Evolutionary conservation across 2,888 invertebrate species (phyloP).

Genomic region (Lamellibrachia columna): DNA sequence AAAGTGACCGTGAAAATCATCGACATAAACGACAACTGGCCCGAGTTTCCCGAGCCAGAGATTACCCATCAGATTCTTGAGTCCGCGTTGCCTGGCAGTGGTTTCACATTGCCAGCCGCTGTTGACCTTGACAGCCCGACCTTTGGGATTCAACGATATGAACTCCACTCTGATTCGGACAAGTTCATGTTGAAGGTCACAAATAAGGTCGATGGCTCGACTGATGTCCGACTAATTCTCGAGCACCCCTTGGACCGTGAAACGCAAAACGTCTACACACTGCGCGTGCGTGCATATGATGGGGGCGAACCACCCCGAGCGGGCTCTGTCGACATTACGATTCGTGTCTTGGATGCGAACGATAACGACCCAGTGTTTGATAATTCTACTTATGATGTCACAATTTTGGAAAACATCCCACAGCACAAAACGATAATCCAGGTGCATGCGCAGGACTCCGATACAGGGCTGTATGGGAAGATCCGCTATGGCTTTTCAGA

Average conservation of each 20-base stretch:
- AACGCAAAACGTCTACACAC: slow-evolving; percentile 32
- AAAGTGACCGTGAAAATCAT: slow-evolving; percentile 39
- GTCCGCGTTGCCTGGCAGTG: slow-evolving; percentile 35
- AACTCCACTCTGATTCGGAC: slow-evolving; percentile 32
- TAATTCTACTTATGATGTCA: slow-evolving; percentile 38
- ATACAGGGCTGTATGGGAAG: slow-evolving; percentile 41
- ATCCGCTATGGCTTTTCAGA: slow-evolving; percentile 41
- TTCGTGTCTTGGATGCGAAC: slow-evolving; percentile 41
- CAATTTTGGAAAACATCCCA: slow-evolving; percentile 37
- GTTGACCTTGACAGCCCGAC: slow-evolving; percentile 39
- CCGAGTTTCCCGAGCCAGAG: slow-evolving; percentile 35
- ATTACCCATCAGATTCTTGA: slow-evolving; percentile 38
- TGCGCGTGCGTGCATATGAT: slow-evolving; percentile 39
- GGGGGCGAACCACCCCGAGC: slow-evolving; percentile 36
- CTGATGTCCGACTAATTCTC: slow-evolving; percentile 40
- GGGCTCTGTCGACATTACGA: slow-evolving; percentile 37
- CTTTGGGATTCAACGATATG: slow-evolving; percentile 37
- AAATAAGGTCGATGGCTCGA: slow-evolving; percentile 37
- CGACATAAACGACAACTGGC: slow-evolving; percentile 43
- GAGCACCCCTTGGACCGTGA: slow-evolving; percentile 41
- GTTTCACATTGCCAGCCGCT: slow-evolving; percentile 40
- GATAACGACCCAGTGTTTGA: slow-evolving; percentile 40
- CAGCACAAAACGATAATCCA: slow-evolving; percentile 30
- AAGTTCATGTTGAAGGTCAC: slow-evolving; percentile 35
- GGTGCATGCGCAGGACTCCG: slow-evolving; percentile 42